These are phyloP conservation scores for Lithophane ornitopus DNA, from an alignment of 2,888 invertebrate species.

Conservation along the genomic window DNA sequence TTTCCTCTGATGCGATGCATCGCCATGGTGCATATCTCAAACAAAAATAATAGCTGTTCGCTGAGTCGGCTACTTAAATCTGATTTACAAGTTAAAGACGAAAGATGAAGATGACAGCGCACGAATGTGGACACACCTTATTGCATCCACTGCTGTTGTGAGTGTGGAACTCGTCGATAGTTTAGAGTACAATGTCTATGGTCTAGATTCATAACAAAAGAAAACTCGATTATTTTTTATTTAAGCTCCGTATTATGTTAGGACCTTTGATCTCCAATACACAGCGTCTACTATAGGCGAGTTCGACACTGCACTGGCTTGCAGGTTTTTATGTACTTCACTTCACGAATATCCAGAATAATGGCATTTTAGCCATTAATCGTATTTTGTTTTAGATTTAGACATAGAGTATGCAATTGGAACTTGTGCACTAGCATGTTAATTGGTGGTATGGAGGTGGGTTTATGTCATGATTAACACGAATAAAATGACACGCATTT, in stretches of 20 bases:
- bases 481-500: slow-evolving; percentile 73
- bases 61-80: background rate
- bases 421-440: slow-evolving; percentile 81
- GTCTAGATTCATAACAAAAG: slow-evolving; percentile 2
- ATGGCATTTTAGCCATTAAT: slow-evolving; percentile 44
- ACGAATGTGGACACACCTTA: slow-evolving; percentile 26
- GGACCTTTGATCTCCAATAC: background rate
- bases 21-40: background rate
- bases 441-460: slow-evolving; percentile 86
- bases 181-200: background rate
- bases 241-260: slow-evolving; percentile 32
- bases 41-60: background rate
- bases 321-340: slow-evolving; percentile 44
- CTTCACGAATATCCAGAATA: slow-evolving; percentile 33
- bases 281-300: slow-evolving; percentile 23
- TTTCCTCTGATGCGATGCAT: background rate
- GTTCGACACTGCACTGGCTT: slow-evolving; percentile 51
- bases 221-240: slow-evolving; percentile 13
- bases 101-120: background rate
- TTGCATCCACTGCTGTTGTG: slow-evolving; percentile 38
- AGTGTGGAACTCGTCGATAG: slow-evolving; percentile 44
- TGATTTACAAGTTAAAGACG: background rate
- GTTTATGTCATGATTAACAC: slow-evolving; percentile 88
- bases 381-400: slow-evolving; percentile 54
- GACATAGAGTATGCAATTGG: slow-evolving; percentile 48